A percentile compares a stretch with the other conserved stretches of the same genome.
These are phyloP conservation scores for Acanthurus lineatus DNA, from an alignment of 2,797 vertebrate species.

Conservation along the genomic window DNA sequence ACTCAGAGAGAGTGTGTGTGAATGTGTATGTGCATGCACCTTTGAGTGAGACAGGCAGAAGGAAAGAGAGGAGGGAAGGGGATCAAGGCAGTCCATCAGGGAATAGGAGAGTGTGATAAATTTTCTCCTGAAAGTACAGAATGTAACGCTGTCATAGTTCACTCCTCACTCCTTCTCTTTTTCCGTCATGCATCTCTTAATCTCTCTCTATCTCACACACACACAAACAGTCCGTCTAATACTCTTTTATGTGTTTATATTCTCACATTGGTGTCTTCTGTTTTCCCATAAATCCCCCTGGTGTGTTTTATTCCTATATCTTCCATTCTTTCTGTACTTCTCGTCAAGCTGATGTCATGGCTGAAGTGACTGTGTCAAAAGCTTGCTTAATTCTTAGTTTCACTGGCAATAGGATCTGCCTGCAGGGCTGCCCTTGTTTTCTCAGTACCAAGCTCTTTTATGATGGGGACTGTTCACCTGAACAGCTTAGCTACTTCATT, in stretches of 20 bases:
- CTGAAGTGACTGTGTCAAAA: conserved; percentile 61
- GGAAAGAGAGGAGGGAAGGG: conserved; percentile 28
- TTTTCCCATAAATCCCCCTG: conserved; percentile 26
- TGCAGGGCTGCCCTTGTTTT: conserved; percentile 43
- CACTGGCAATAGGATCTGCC: conserved; percentile 49
- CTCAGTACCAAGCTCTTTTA: conserved; percentile 12
- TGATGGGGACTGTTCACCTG: conserved; percentile 7
- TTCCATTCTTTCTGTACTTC: conserved; percentile 29
- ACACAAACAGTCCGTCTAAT: conserved; percentile 17
- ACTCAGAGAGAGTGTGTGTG: conserved; percentile 21
- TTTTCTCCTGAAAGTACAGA: conserved; percentile 58
- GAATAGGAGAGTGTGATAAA: conserved; percentile 62
- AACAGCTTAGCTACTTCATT: not conserved
- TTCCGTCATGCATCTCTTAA: not conserved
- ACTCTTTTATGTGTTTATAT: conserved; percentile 26
- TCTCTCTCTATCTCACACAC: not conserved
- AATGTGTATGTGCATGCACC: conserved; percentile 8
- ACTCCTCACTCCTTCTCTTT: conserved; percentile 8
- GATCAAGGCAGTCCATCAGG: conserved; percentile 48
- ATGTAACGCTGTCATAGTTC: conserved; percentile 34
- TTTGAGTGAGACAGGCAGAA: conserved; percentile 19
- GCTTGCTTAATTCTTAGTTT: conserved; percentile 44
- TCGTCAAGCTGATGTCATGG: conserved; percentile 68
- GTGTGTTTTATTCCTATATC: conserved; percentile 32
- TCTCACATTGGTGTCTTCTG: conserved; percentile 27